These are phyloP conservation scores for Pammene fasciana DNA, from an alignment of 2,888 invertebrate genomes.

Conservation along the genomic window DNA sequence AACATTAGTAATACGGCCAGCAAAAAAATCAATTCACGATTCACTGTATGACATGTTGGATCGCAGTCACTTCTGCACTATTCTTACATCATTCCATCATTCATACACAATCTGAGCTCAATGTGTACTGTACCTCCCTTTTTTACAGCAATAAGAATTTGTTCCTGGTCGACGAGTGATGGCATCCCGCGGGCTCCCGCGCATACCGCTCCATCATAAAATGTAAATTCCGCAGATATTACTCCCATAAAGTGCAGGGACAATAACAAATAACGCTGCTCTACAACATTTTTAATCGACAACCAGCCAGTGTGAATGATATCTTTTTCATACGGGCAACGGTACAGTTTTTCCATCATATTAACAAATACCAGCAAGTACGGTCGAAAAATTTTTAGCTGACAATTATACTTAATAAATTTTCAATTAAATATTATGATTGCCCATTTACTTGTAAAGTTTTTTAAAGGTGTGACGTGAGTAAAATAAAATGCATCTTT, in stretches of 20 bases:
- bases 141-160: constrained; percentile 70
- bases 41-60: not conserved
- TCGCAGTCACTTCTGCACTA: constrained; percentile 47
- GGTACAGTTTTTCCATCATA: constrained; percentile 44
- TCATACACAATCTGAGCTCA: constrained; percentile 72
- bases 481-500: constrained; percentile 22
- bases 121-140: constrained; percentile 60
- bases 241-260: constrained; percentile 65
- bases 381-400: constrained; percentile 8
- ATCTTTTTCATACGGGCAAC: constrained; percentile 53
- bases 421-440: constrained; percentile 36
- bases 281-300: constrained; percentile 52
- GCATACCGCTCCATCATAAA: constrained; percentile 76
- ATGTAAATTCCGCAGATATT: constrained; percentile 71
- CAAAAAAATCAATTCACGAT: too few species aligned
- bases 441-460: constrained; percentile 24
- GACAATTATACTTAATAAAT: constrained; percentile 25
- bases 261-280: constrained; percentile 60
- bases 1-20: not conserved
- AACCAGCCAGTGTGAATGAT: constrained; percentile 60
- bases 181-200: constrained; percentile 64
- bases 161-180: constrained; percentile 76
- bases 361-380: constrained; percentile 41
- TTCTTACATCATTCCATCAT: constrained; percentile 60
- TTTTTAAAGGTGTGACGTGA: constrained; percentile 23